Evolutionary conservation across 2,888 invertebrate species (phyloP), one percentile per base, ranked within the genome.

Genomic region (Melanotus villosus): DNA sequence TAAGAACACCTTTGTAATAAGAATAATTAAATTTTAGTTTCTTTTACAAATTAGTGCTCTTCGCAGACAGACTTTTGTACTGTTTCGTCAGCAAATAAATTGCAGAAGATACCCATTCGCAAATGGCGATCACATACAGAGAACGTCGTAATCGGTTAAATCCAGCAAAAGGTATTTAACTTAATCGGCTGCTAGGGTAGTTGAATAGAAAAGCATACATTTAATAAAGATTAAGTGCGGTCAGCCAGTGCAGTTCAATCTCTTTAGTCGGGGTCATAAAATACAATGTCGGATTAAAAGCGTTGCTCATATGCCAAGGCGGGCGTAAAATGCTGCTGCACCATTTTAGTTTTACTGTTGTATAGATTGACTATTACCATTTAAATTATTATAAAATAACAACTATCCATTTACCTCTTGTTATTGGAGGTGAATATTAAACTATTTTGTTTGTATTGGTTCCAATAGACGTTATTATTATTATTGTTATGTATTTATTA

Each of bases 151-250:
- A 43, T 30, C 43, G 41, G 34, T 59, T 59, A 26, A 60, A 47
- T 47, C 34, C 45, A 1, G 32, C 14, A 9, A 32, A n/a, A 45
- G 45, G 32, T 58, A 58, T 43, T 58, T 43, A 32, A 60, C 30
- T 23, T 56, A 56, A 56, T 56, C 56, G 56, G 34, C 32, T 38
- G 16, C 43, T 7, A 34, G 30, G 30, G 19, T 18, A 45, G 45
- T 19, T 26, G 32, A 59, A 45, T 45, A 45, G 64, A 38, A 50
- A 59, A 66, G 50, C 62, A 56, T 68, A 52, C 68, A 69, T 74
- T 70, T 71, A 72, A 72, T 72, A 74, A 74, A 71, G 71, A 72
- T 72, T 70, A 74, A 74, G 71, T 65, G 69, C 56, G 71, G 65
- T 54, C 73, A 66, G 36, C 56, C 60, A 66, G 30, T 56, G 54